A percentile compares a stretch with the other conserved stretches of the same genome.
Evolutionary conservation across 2,888 invertebrate species (phyloP).

Genomic region (Tuberolachnus salignus): DNA sequence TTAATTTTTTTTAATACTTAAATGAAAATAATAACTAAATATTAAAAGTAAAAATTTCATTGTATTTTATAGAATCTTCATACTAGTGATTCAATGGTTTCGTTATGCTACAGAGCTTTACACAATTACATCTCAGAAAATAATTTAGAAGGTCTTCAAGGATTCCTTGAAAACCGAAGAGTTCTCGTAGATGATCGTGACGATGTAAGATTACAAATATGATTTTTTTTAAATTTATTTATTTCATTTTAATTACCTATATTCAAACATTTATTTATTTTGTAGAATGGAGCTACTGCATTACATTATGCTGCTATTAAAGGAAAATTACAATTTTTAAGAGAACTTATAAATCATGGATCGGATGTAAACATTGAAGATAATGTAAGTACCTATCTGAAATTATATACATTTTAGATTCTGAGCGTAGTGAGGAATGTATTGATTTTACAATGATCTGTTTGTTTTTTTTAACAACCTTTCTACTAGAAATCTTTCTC

Average conservation of each 20-base stretch:
- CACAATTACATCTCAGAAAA: constrained; percentile 80
- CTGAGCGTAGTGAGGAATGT: neutral
- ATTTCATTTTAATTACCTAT: constrained; percentile 11
- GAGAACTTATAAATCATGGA: constrained; percentile 83
- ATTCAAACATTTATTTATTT: constrained; percentile 57
- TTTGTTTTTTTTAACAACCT: neutral
- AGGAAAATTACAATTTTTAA: constrained; percentile 82
- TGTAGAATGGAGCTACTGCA: constrained; percentile 88
- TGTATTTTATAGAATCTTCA: constrained; percentile 75
- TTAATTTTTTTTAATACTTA: constrained; percentile 14
- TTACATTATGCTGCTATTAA: constrained; percentile 89
- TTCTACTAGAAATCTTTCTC: too few species aligned
- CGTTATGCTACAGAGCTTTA: constrained; percentile 82
- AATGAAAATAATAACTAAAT: neutral
- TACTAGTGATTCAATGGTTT: constrained; percentile 90
- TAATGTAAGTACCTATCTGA: constrained; percentile 65
- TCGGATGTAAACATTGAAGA: constrained; percentile 93
- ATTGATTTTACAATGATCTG: too few species aligned
- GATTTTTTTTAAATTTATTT: neutral
- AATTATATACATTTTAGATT: neutral
- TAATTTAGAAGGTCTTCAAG: constrained; percentile 78
- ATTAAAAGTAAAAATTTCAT: neutral
- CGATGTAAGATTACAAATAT: constrained; percentile 69
- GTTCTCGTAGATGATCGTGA: constrained; percentile 84
- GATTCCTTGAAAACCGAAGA: constrained; percentile 82